Conservation (phyloP, 2,888 invertebrate species). For the Myathropa florea region DNA sequence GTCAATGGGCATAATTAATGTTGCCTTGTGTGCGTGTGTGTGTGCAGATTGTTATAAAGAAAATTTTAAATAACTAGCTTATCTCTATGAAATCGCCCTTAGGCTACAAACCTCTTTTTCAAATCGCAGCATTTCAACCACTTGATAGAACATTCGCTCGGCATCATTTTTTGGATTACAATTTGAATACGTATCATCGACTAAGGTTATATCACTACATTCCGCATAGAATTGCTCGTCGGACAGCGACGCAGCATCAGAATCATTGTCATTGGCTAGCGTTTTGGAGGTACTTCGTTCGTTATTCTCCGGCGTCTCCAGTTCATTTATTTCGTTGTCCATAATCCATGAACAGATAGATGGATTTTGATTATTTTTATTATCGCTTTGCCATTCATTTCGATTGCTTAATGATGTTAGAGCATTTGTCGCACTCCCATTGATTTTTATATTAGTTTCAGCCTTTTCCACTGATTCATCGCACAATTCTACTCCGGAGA, state of each 20-base stretch:
- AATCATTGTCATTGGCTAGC: conserved; percentile 44
- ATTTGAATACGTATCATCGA: conserved; percentile 79
- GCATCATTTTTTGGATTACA: conserved; percentile 81
- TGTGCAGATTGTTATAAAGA: not conserved
- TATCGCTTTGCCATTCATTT: not conserved
- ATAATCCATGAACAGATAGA: conserved; percentile 19
- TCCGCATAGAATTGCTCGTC: conserved; percentile 77
- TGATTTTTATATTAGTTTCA: conserved; percentile 31
- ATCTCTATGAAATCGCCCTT: not conserved
- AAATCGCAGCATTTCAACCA: conserved; percentile 80
- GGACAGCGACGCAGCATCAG: conserved; percentile 74
- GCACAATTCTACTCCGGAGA: conserved; percentile 41
- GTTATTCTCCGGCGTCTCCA: not conserved
- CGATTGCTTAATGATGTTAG: conserved; percentile 34
- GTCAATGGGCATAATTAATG: conserved; percentile 18
- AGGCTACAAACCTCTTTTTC: conserved; percentile 80
- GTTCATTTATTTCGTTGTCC: conserved; percentile 23
- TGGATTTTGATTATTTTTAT: not conserved
- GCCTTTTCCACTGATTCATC: conserved; percentile 43
- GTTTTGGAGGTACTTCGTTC: conserved; percentile 23
- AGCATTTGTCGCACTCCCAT: conserved; percentile 40
- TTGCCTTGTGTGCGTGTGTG: not conserved
- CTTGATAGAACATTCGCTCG: conserved; percentile 80
- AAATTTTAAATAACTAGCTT: not conserved
- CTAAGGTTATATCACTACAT: conserved; percentile 79